Evolutionary conservation across 2,113 vertebrate species (phyloP), one percentile per base, ranked within the genome.

Genomic region (Petrocephalus zakoni): DNA sequence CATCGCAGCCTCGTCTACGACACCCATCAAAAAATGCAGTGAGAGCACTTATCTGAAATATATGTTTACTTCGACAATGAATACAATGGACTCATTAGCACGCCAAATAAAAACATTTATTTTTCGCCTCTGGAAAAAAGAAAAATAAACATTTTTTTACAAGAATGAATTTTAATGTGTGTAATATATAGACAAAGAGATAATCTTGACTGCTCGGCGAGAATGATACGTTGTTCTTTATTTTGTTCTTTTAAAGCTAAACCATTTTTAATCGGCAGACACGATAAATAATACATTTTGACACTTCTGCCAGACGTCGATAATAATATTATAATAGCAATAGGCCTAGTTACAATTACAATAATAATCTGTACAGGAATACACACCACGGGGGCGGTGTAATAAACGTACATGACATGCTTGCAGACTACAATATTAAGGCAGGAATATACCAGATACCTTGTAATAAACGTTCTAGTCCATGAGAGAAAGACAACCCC

Each of bases 391-490:
- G 49, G 22, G 46, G 11, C 5, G 46, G 82, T 47, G 82, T 15
- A 49, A 51, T 47, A 87, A 87, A 75, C 42, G 5, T 49, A 84
- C 37, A 87, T 25, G 11, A 8, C 11, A 52, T 51, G 87, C 87
- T 29, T 34, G 34, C 17, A 47, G 47, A 29, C 58, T 47, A 47
- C 61, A 87, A n/a, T n/a, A n/a, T n/a, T n/a, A n/a, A 47, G 11
- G 87, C 61, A 87, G 58, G 87, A 52, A 87, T 68, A 64, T 29
- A 72, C 0, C 46, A 87, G 61, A 61, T 89, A 87, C 84, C 84
- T 85, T 88, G 52, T 34, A 55, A 68, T 78, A 29, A 78, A 78
- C 34, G 34, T 78, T 78, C 29, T 37, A 15, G 72, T 78, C 72
- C 15, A 37, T 42, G 72, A 78, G 72, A 42, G 29, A 75, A 34